Evolutionary conservation across 1,140 invertebrate species (phyloP).

Genomic region (Platorchestia sp.): DNA sequence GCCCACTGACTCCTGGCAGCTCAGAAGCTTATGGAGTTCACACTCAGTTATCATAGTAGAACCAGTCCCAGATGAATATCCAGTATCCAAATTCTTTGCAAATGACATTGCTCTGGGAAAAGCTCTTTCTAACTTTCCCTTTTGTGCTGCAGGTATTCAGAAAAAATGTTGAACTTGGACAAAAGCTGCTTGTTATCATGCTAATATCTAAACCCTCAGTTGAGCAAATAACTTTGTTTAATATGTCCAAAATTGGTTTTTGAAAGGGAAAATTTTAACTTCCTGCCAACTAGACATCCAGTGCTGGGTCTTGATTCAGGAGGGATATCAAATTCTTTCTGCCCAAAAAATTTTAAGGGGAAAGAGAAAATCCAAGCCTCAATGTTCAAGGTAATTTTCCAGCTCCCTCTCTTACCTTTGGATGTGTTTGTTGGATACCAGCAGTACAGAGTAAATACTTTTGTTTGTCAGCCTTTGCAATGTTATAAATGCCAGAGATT

Average conservation of each 20-base stretch:
- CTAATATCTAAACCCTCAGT: not conserved
- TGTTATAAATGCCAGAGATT: not conserved
- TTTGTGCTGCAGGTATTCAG: no score
- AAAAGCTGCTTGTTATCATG: not conserved
- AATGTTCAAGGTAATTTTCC: not conserved
- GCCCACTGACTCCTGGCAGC: no score
- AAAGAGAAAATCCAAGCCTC: not conserved
- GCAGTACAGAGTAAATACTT: not conserved
- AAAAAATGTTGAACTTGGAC: no score
- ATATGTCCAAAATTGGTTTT: not conserved
- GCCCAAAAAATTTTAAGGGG: not conserved
- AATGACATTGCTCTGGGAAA: no score
- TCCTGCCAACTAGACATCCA: not conserved
- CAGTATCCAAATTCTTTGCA: no score
- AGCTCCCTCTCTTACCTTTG: not conserved
- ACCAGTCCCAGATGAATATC: no score
- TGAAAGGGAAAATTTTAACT: not conserved
- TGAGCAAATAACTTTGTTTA: not conserved
- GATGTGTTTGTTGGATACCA: not conserved
- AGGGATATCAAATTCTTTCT: not conserved
- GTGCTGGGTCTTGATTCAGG: not conserved
- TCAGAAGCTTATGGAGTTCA: no score
- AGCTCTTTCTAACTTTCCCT: no score
- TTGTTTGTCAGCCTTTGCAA: not conserved
- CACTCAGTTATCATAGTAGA: no score